Conservation (phyloP, 37 sponge, comb jelly and placozoan species). For the Amphimedon queenslandica region DNA sequence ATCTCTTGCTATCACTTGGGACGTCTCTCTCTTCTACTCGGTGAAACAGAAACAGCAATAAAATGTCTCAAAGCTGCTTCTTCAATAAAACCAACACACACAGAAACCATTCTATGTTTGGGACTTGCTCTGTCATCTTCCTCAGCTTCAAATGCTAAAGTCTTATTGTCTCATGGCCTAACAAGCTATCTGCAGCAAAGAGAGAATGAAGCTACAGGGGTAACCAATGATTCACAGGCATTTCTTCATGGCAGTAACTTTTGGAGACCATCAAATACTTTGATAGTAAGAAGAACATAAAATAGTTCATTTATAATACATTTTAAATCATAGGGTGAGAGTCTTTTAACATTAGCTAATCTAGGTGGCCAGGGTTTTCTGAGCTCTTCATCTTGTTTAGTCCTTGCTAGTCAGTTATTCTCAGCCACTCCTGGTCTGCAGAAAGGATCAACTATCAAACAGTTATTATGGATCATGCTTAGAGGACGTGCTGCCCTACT, state of each 20-base stretch:
- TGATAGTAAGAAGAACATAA: slow-evolving; percentile 31
- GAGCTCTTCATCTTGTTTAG: slow-evolving; percentile 20
- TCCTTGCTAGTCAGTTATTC: slow-evolving; percentile 21
- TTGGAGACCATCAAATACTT: slow-evolving; percentile 54
- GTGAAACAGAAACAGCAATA: slow-evolving; percentile 60
- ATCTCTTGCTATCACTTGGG: slow-evolving; percentile 70
- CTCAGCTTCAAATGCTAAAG: slow-evolving; percentile 9
- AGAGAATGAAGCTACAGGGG: slow-evolving; percentile 20
- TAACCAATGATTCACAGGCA: background rate
- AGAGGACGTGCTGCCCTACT: slow-evolving; percentile 45
- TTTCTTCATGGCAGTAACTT: slow-evolving; percentile 33
- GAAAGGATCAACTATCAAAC: slow-evolving; percentile 43
- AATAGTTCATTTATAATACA: background rate
- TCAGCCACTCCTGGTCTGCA: slow-evolving; percentile 27
- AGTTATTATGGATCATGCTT: slow-evolving; percentile 46
- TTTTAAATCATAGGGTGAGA: slow-evolving; percentile 32
- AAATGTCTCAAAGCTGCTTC: slow-evolving; percentile 69
- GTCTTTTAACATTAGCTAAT: slow-evolving; percentile 37
- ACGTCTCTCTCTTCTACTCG: slow-evolving; percentile 62
- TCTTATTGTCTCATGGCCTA: slow-evolving; percentile 52
- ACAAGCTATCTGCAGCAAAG: slow-evolving; percentile 31
- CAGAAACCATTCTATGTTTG: slow-evolving; percentile 61
- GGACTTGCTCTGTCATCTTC: slow-evolving; percentile 41
- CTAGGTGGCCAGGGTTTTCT: slow-evolving; percentile 51
- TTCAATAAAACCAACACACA: slow-evolving; percentile 55